Base-by-base conservation (phyloP, 2,797 vertebrate species). In the Garrulus glandarius region DNA sequence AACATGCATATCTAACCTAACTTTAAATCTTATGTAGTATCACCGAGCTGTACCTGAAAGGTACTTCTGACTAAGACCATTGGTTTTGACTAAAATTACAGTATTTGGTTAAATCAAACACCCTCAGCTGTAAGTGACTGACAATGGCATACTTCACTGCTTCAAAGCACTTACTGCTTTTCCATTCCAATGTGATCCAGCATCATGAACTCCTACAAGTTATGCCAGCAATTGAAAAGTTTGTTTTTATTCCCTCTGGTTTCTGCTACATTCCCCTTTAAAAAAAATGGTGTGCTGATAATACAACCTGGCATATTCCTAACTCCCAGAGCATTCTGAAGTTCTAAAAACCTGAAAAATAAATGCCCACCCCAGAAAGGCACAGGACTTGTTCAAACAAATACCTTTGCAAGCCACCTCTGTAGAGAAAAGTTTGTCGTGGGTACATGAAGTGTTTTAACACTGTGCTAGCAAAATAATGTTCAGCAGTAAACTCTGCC, bases 221-320 rank as follows among this genome's bases (percentile, higher is more conserved):
- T 63, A 55, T 0, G 2, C 5, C 55, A 78, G 23, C 16, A 44
- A 32, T 0, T 26, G 26, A 36, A 47, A 75, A 37, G 13, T 23
- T 49, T 52, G 18, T 0, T 15, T 65, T 71, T 57, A 55, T 29
- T 83, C 30, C 6, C 12, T 49, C 34, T 44, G 32, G 18, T 32
- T 61, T 93, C 15, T 53, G 32, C 34, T 61, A 43, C 27, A 34
- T 15, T 76, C 3, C 15, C 37, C 29, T 70, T 75, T 39, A 81
- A 78, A 72, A 59, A 50, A 47, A 15, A 26, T 0, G 4, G 13
- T 29, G 30, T 34, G 23, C 13, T 70, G 20, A 29, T 86, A 86
- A 84, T 3, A 52, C 8, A 70, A 32, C 2, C 19, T 15, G 20
- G 29, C 22, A 47, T 22, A 52, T 11, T 32, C 6, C 0, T 13